Percentiles rank a stretch among this genome's conserved stretches.
Conservation (phyloP, 64 coral and sea anemone species). For the Stichodactyla helianthus region DNA sequence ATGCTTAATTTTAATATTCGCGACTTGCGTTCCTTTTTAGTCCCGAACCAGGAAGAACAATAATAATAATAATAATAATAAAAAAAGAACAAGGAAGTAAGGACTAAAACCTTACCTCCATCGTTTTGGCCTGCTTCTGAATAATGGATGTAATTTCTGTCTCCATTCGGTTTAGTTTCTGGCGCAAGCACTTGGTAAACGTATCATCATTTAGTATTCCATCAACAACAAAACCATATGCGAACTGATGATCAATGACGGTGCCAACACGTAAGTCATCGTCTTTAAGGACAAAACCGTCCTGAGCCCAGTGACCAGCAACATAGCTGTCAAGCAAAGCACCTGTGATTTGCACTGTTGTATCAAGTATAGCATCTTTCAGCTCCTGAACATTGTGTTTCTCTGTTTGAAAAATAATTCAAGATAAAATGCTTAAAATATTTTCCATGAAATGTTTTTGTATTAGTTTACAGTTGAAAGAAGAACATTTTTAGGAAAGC, state of each 20-base stretch:
- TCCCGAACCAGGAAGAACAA: too few relatives aligned
- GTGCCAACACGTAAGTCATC: conserved; percentile 69
- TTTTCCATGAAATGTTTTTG: too few relatives aligned
- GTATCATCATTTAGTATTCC: conserved; percentile 40
- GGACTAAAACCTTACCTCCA: conserved; percentile 67
- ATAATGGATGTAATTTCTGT: conserved; percentile 92
- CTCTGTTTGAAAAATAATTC: conserved; percentile 24
- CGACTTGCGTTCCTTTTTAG: too few relatives aligned
- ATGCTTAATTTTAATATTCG: too few relatives aligned
- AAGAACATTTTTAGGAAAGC: background rate
- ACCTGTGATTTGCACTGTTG: conserved; percentile 26
- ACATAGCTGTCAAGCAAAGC: conserved; percentile 92
- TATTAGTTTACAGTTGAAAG: too few relatives aligned
- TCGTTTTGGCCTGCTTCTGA: conserved; percentile 72
- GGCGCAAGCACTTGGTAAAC: conserved; percentile 83
- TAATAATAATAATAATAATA: too few relatives aligned
- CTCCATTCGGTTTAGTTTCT: conserved; percentile 98
- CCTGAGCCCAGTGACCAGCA: conserved; percentile 88
- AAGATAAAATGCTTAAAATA: too few relatives aligned
- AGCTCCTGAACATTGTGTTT: conserved; percentile 48
- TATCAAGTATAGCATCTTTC: conserved; percentile 49
- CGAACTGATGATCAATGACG: conserved; percentile 97
- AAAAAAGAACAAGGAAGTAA: too few relatives aligned
- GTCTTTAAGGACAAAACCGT: conserved; percentile 21
- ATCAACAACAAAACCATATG: conserved; percentile 92